Evolutionary conservation across 2,797 vertebrate genomes (phyloP).

Genomic region (Sebastes kiyomatsui): DNA sequence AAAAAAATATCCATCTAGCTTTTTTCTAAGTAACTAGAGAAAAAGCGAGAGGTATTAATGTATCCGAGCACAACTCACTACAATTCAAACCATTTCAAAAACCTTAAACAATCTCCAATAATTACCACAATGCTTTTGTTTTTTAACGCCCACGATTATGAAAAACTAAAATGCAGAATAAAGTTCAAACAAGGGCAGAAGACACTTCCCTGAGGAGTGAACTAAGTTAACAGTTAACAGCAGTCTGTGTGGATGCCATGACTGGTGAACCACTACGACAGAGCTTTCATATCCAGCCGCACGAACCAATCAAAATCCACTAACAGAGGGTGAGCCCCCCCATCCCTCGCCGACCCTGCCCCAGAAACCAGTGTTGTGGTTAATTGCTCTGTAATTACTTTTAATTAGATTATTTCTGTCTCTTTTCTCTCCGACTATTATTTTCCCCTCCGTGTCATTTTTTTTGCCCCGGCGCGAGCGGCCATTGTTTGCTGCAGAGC

Average conservation of each 20-base stretch:
- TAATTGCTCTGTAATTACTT: conserved; percentile 80
- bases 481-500: conserved; percentile 59
- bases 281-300: conserved; percentile 5
- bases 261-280: conserved; percentile 12
- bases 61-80: neutral
- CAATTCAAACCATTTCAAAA: neutral
- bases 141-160: neutral
- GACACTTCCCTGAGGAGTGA: neutral
- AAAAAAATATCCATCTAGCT: neutral
- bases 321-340: neutral
- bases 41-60: neutral
- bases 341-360: conserved; percentile 19
- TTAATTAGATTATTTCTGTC: conserved; percentile 82
- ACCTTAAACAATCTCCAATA: neutral
- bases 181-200: conserved; percentile 1
- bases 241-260: neutral
- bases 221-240: conserved; percentile 18
- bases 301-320: conserved; percentile 42
- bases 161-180: neutral
- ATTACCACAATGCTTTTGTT: neutral
- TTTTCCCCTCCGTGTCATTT: conserved; percentile 31
- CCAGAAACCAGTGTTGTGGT: conserved; percentile 71
- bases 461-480: conserved; percentile 30
- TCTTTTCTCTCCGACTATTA: conserved; percentile 34
- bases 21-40: neutral